Percentiles rank a stretch among this genome's conserved stretches.
phyloP scores from a whole-genome alignment of 2,888 invertebrate genomes.

The Drosophila longiperda region DNA sequence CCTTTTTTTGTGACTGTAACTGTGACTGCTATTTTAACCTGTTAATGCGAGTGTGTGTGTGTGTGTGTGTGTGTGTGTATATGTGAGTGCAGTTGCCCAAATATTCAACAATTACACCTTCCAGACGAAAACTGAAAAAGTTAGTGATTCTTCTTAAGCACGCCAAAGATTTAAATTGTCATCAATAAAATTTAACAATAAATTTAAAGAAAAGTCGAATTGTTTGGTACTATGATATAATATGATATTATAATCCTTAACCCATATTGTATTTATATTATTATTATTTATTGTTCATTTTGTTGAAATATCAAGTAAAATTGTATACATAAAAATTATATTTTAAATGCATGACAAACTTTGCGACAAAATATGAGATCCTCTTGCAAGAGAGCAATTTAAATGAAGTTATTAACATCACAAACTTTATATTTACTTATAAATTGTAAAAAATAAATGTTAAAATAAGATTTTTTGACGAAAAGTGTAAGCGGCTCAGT shows the following conservation, averaged over 20 bases:
- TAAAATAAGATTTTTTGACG: not conserved
- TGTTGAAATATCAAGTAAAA: no score
- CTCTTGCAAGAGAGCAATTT: not conserved
- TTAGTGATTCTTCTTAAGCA: not conserved
- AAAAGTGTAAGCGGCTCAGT: not conserved
- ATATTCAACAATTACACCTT: not conserved
- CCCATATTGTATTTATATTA: not conserved
- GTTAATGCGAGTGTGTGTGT: slow-evolving; percentile 5
- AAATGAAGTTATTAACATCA: not conserved
- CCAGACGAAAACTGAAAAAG: not conserved
- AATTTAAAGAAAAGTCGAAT: not conserved
- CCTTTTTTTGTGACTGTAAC: slow-evolving; percentile 10
- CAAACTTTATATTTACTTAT: not conserved
- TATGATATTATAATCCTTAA: not conserved
- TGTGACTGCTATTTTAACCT: slow-evolving; percentile 2
- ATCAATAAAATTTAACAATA: not conserved
- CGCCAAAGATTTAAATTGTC: not conserved
- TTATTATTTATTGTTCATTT: no score
- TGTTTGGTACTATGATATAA: not conserved
- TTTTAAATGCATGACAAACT: not conserved
- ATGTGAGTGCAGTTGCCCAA: not conserved
- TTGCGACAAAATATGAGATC: not conserved
- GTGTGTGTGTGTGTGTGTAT: not conserved
- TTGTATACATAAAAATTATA: no score
- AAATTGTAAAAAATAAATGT: not conserved